Evolutionary conservation across 2,113 vertebrate species (phyloP).

Genomic region (Otocyon megalotis): DNA sequence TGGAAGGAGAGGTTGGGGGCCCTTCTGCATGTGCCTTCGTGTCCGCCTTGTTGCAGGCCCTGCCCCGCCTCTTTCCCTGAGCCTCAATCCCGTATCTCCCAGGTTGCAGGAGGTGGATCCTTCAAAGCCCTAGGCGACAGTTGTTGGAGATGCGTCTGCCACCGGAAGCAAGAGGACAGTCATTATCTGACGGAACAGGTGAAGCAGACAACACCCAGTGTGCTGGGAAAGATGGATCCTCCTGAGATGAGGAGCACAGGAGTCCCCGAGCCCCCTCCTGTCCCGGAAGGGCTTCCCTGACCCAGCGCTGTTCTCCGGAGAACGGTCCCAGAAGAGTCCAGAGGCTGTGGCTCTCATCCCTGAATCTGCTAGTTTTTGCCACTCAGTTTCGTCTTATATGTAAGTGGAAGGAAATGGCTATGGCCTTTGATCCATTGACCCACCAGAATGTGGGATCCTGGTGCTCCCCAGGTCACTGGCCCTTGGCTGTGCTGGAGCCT

Average conservation of each 20-base stretch:
- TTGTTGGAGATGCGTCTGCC: neutral
- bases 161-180: neutral
- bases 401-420: neutral
- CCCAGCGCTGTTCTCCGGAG: neutral
- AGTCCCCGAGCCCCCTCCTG: neutral
- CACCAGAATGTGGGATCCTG: neutral
- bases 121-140: neutral
- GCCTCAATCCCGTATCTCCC: neutral
- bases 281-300: neutral
- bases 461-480: neutral
- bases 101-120: neutral
- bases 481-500: neutral
- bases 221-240: neutral
- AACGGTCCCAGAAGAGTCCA: neutral
- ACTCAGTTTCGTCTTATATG: neutral
- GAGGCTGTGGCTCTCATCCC: neutral
- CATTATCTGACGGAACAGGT: neutral
- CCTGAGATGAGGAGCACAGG: neutral
- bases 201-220: neutral
- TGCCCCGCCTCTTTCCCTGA: neutral
- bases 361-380: neutral
- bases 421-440: neutral
- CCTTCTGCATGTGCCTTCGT: neutral
- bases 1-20: neutral
- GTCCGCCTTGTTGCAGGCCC: neutral